Conservation (phyloP, 2,797 vertebrate genomes). For the Falco rusticolus region DNA sequence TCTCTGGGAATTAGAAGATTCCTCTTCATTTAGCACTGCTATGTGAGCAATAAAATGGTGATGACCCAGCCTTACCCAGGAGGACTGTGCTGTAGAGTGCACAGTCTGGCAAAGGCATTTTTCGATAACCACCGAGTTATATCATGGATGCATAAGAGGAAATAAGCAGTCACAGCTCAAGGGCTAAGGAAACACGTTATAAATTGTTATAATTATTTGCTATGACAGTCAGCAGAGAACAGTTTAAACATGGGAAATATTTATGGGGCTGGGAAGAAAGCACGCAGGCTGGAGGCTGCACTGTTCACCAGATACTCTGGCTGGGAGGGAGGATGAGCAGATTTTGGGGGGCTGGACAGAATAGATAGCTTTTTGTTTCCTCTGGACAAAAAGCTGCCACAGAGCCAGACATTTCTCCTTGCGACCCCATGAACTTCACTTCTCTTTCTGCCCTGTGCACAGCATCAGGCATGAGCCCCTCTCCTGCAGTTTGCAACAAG, state of each 20-base stretch:
- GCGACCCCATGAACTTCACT: background rate
- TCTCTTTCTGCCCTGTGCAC: background rate
- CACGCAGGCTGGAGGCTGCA: background rate
- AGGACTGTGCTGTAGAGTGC: rapidly evolving
- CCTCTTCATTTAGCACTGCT: background rate
- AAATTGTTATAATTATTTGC: constrained; percentile 1
- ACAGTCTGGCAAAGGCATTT: background rate
- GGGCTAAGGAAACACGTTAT: background rate
- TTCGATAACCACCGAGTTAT: background rate
- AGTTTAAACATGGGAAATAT: background rate
- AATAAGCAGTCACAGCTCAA: constrained; percentile 3
- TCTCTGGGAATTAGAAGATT: background rate
- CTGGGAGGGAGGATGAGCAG: background rate
- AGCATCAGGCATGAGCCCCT: background rate
- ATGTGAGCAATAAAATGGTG: background rate
- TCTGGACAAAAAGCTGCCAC: background rate
- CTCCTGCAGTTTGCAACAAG: rapidly evolving
- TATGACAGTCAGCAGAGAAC: background rate
- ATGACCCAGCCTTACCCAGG: background rate
- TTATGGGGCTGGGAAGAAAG: background rate
- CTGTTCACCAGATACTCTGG: background rate
- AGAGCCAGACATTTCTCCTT: background rate
- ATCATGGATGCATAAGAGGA: background rate
- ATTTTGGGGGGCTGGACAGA: background rate
- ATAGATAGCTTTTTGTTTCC: background rate